Evolutionary conservation across 35 echinoderm and acorn worm species (phyloP).

Genomic region (Ptychodera flava): DNA sequence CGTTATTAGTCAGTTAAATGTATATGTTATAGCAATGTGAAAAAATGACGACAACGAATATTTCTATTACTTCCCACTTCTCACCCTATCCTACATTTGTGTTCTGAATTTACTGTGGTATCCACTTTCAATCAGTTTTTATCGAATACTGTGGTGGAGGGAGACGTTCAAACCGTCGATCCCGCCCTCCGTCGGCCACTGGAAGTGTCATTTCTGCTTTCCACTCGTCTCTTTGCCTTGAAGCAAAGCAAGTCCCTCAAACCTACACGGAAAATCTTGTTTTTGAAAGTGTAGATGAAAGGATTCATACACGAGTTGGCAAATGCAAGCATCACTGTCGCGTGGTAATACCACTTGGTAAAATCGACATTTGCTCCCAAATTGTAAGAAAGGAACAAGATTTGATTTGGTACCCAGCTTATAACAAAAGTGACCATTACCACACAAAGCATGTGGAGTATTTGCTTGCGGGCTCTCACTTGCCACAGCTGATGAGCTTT

Average conservation of each 20-base stretch:
- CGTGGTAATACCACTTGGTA: conserved; percentile 44
- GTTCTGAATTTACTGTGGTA: too few relatives aligned
- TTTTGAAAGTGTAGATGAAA: conserved; percentile 70
- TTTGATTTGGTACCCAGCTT: conserved; percentile 78
- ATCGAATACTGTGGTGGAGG: too few relatives aligned
- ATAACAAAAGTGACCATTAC: conserved; percentile 57
- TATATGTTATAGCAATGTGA: too few relatives aligned
- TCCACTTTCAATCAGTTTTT: too few relatives aligned
- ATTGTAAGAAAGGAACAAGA: conserved; percentile 70
- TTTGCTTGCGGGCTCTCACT: conserved; percentile 38
- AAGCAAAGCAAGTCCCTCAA: conserved; percentile 21
- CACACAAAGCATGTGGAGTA: conserved; percentile 40
- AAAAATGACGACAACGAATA: too few relatives aligned
- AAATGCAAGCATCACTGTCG: conserved; percentile 58
- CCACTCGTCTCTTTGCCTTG: too few relatives aligned
- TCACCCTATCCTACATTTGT: too few relatives aligned
- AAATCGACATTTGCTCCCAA: conserved; percentile 58
- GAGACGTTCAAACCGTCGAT: too few relatives aligned
- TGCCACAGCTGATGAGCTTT: conserved; percentile 47
- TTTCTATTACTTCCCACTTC: too few relatives aligned
- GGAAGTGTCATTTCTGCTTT: too few relatives aligned
- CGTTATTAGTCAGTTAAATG: too few relatives aligned
- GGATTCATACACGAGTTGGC: conserved; percentile 74
- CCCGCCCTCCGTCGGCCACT: too few relatives aligned
- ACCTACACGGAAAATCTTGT: conserved; percentile 41